A percentile compares a stretch with the other conserved stretches of the same genome.
Evolutionary conservation across 2,113 vertebrate genomes (phyloP).

Genomic region (Monarcha castaneiventris): DNA sequence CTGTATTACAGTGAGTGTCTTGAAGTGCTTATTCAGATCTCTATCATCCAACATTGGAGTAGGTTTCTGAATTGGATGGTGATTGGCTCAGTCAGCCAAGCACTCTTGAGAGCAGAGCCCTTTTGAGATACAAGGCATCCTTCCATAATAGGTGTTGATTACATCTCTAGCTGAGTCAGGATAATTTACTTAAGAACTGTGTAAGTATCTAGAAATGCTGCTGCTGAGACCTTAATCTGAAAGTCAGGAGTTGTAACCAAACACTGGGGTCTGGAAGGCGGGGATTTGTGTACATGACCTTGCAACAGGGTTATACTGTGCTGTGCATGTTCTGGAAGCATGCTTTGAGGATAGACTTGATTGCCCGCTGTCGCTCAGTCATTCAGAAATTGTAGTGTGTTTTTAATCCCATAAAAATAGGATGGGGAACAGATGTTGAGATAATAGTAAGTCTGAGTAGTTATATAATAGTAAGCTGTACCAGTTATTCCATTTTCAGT

Average conservation of each 20-base stretch:
- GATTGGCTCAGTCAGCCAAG: not conserved
- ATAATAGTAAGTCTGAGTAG: not conserved
- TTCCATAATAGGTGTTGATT: not conserved
- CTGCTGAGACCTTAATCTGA: not conserved
- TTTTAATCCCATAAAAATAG: not conserved
- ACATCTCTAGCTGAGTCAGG: not conserved
- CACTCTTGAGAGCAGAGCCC: not conserved
- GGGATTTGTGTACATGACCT: not conserved
- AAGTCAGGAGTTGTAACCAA: not conserved
- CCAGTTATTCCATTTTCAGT: not conserved
- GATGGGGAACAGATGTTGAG: not conserved
- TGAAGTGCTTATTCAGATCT: not conserved
- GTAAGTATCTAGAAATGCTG: not conserved
- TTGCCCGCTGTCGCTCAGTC: not conserved
- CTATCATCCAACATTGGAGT: not conserved
- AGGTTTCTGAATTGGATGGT: not conserved
- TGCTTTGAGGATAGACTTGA: not conserved
- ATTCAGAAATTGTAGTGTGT: not conserved
- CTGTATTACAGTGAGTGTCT: not conserved
- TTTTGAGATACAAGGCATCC: not conserved
- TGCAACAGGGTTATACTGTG: accelerated
- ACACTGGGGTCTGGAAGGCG: not conserved
- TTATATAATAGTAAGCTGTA: not conserved
- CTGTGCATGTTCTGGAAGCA: not conserved
- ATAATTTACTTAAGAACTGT: not conserved